Conservation (phyloP, 1,140 invertebrate genomes). For the Oryctes rhinoceros region DNA sequence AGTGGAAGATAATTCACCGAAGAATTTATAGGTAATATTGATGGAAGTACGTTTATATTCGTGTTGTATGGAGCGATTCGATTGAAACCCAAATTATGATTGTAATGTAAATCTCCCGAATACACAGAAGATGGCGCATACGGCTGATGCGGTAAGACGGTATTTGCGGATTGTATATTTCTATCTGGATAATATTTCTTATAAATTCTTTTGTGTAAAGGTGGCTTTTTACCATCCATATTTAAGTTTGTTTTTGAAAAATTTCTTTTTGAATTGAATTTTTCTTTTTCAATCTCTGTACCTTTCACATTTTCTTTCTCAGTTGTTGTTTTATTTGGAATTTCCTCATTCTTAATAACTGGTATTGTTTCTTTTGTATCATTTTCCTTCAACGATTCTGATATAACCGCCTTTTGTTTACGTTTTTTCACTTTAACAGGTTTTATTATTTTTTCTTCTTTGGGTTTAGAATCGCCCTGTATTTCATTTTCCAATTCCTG, state of each 20-base stretch:
- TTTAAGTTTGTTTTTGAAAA: not conserved
- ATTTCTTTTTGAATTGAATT: not conserved
- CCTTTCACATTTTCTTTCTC: not conserved
- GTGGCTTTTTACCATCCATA: conserved; percentile 23
- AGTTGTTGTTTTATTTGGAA: conserved; percentile 7
- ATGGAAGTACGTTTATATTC: not conserved
- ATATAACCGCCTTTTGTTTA: conserved; percentile 38
- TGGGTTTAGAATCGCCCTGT: conserved; percentile 51
- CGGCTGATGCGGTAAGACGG: not conserved
- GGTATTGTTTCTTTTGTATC: conserved; percentile 22
- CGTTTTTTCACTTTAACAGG: conserved; percentile 47
- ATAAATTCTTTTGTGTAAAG: not conserved
- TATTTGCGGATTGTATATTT: not conserved
- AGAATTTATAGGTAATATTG: not conserved
- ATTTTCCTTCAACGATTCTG: not conserved
- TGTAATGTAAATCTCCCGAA: not conserved
- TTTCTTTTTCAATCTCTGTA: conserved; percentile 5
- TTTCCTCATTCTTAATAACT: conserved; percentile 24
- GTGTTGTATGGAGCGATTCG: not conserved
- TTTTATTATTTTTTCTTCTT: conserved; percentile 49
- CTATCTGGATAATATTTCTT: conserved; percentile 32
- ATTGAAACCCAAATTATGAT: not conserved
- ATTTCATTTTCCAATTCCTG: conserved; percentile 60
- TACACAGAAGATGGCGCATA: not conserved
- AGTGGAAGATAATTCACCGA: not conserved